Evolutionary conservation across 2,797 vertebrate genomes (phyloP), one percentile per base, ranked within the genome.

Genomic region (Nasua narica): DNA sequence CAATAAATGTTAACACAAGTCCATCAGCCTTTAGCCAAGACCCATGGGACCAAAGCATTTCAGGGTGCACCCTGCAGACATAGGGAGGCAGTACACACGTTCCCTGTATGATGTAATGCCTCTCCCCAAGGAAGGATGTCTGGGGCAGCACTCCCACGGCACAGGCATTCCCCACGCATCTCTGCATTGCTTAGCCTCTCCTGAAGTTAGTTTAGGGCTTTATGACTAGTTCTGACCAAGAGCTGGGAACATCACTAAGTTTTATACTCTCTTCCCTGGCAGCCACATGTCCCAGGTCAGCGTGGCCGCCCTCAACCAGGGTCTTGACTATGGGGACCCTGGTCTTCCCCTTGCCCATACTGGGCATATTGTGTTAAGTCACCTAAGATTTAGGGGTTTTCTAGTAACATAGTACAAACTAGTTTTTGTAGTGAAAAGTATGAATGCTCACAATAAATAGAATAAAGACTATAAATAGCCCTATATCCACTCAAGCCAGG

Each of bases 381-480:
- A 91, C 69, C 43, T 87, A 50, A 94, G 40, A 93, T 72, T 78
- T 77, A 32, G 27, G 25, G 19, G 90, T 87, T 91, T 72, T 77
- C 83, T 95, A 60, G 69, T 90, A 94, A 94, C 7, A 94, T 0
- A 76, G 21, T 48, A 95, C 18, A 85, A 88, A 27, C 52, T 92
- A 78, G 65, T 52, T 96, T 93, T 93, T 95, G 29, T 25, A 93
- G 25, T 88, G 69, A 67, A 91, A 91, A 93, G 23, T 78, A 67
- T 46, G 40, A 92, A 77, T 90, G 91, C 25, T 86, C 76, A 94
- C 46, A 78, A 37, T 62, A 87, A 96, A 52, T 87, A 3, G 32
- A 89, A 83, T 86, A 88, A 70, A 86, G 46, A 76, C 62, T 90
- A 32, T 48, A 94, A 78, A 52, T 40, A 90, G 29, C 8, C 16